phyloP scores from a whole-genome alignment of 1,140 invertebrate genomes.

The Caligus rogercresseyi region DNA sequence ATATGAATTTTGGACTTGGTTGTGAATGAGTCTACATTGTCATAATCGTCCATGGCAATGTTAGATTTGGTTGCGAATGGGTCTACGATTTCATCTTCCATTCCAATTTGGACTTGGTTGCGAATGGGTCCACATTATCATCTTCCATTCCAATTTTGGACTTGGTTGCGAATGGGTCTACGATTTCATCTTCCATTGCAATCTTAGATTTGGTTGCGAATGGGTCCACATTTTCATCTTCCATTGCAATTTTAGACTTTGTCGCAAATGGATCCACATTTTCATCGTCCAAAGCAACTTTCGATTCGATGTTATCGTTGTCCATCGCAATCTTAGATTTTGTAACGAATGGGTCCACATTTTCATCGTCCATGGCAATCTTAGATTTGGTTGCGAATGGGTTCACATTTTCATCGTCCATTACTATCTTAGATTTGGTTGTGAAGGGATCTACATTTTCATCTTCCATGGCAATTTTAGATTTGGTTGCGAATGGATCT shows the following conservation, averaged over 20 bases:
- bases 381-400: neutral
- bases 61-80: neutral
- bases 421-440: neutral
- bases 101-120: neutral
- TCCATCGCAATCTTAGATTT: neutral
- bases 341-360: neutral
- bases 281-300: neutral
- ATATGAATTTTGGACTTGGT: neutral
- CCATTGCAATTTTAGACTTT: neutral
- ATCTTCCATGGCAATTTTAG: neutral
- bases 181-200: neutral
- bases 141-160: neutral
- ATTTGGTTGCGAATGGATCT: neutral
- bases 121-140: neutral
- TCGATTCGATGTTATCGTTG: neutral
- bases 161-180: neutral
- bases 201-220: neutral
- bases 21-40: neutral
- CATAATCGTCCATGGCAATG: neutral
- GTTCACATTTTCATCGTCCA: neutral
- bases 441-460: neutral
- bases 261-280: neutral
- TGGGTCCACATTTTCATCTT: neutral
- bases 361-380: neutral
- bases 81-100: neutral